Base-by-base conservation (phyloP, 1,140 invertebrate genomes). In the Drosophila novamexicana region DNA sequence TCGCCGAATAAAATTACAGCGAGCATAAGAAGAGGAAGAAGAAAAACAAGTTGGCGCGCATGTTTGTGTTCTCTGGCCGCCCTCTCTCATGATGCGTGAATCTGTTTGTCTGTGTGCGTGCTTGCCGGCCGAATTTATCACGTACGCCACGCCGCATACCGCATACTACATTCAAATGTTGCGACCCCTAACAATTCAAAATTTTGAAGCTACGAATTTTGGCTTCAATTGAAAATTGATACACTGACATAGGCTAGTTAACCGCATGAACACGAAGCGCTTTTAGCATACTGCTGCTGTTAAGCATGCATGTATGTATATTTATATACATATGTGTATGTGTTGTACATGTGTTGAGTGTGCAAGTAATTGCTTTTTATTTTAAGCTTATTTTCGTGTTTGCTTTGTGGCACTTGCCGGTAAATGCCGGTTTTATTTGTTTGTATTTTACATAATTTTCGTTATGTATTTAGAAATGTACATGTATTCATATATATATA, bases 61-160 rank as follows among this genome's bases (percentile, higher is more conserved):
- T 63, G 66, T 52, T 62, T 69, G 32, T 75, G 42, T 69, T 58
- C 56, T 67, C 66, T 7, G 22, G 58, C 50, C 16, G 52, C 52
- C 53, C 12, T 59, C 12, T 59, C 40, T 39, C 72, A 61, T 40
- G 16, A 44, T 54, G 22, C 62, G 74, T 40, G 52, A 50, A 42
- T 34, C 40, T 64, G 65, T 77, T 74, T 29, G 49, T 12, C 52
- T 81, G 76, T 77, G 64, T 88, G 83, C 76, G 83, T 84, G 80
- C 64, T 59, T 67, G 80, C 77, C 75, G 74, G 80, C 45, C 57
- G 52, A 63, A 50, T 83, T 84, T 77, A 81, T 88, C 85, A 89
- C 85, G 85, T 89, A 90, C 54, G 52, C 83, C 84, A 65, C n/a
- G 40, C 39, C 34, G 22, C 22, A 73, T 40, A 76, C 45, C 39